Evolutionary conservation across 2,113 vertebrate species (phyloP).

Genomic region (Cathartes aura): DNA sequence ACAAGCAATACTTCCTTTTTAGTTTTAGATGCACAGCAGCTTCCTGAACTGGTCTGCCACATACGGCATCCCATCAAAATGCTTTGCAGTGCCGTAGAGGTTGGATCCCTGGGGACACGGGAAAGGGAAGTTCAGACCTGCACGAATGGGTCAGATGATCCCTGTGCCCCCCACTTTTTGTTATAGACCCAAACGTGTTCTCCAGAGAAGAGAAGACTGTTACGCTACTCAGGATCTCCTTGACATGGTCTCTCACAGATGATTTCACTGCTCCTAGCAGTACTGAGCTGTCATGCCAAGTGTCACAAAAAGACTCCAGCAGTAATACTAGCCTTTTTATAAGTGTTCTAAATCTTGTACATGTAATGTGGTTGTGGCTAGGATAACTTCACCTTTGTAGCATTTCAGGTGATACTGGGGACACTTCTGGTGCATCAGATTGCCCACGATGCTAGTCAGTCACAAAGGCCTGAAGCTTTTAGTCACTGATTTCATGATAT

Average conservation of each 20-base stretch:
- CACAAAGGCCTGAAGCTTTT: not conserved
- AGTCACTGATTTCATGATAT: not conserved
- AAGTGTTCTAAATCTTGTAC: not conserved
- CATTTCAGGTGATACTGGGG: not conserved
- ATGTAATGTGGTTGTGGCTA: not conserved
- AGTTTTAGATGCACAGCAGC: not conserved
- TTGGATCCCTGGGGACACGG: not conserved
- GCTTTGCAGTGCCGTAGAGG: not conserved
- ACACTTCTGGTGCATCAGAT: not conserved
- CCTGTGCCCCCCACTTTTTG: fast-evolving
- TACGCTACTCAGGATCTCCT: not conserved
- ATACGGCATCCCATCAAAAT: not conserved
- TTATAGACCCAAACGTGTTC: not conserved
- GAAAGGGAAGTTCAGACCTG: not conserved
- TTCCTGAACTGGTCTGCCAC: not conserved
- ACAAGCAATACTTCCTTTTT: not conserved
- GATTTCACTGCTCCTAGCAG: not conserved
- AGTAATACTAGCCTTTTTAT: not conserved
- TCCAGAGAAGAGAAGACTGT: not conserved
- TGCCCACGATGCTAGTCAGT: not conserved
- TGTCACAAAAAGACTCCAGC: no score
- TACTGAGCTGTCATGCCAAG: not conserved
- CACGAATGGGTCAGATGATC: not conserved
- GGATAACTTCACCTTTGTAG: not conserved
- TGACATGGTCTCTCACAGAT: not conserved